Evolutionary conservation across 2,797 vertebrate species (phyloP), one percentile per base, ranked within the genome.

Genomic region (Sebastiscus tertius): DNA sequence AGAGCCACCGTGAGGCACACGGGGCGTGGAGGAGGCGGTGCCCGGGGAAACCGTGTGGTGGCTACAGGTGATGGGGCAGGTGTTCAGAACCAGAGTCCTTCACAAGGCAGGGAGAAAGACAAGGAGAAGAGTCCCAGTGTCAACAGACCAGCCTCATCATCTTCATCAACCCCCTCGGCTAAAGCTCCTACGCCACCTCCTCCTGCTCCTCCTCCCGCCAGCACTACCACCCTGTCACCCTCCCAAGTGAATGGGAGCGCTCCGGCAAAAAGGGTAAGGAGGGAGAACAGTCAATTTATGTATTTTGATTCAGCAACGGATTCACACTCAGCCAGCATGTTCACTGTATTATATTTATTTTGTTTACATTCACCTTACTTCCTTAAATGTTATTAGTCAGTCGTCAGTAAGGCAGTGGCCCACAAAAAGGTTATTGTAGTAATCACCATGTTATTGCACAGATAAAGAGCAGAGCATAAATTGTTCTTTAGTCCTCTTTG

Each of bases 1-100:
- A 96, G 96, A 93, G 97, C 98, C 70, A 99, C 97, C 14, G 96
- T 96, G 52, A 91, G 96, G 81, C 95, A 95, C 18, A 89, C 93
- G 0, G 92, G 92, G n/a, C 95, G 95, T 1, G 92, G 93, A 52
- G 93, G 94, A 59, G 93, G 92, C 0, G 77, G 91, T 1, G 85
- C 91, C 3, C 93, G 95, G 66, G 94, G 89, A 46, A 95, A 89
- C 82, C 93, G 94, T 5, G 84, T 90, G 4, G 92, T 46, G 11
- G 74, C 83, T 39, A 36, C 91, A 20, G 64, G 83, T 33, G 94
- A 95, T 10, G 88, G 88, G 13, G 75, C 79, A 0, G 88, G 75
- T 66, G 69, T 36, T 66, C 91, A 89, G 71, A 93, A 68, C 76
- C 92, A 91, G 79, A 94, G 86, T 85, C 90, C 94, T 29, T 86